phyloP scores from a whole-genome alignment of 2,888 invertebrate genomes.

The Nemotelus pantherinus region DNA sequence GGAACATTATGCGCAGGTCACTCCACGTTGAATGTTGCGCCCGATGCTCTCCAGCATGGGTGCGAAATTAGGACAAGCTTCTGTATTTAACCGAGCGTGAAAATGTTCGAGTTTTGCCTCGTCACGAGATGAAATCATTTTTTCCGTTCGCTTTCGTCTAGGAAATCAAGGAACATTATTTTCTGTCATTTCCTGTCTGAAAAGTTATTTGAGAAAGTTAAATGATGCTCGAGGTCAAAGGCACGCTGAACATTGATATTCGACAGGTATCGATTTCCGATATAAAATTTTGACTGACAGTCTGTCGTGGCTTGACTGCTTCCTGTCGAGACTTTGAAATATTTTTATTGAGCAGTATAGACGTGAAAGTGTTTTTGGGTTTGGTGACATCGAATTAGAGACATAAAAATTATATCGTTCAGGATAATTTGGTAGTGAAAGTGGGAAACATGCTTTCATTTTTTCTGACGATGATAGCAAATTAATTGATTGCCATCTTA shows the following conservation, averaged over 20 bases:
- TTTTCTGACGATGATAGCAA: too few relatives aligned
- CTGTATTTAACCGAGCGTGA: slow-evolving; percentile 29
- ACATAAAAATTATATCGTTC: too few relatives aligned
- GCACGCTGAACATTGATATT: background rate
- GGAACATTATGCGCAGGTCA: slow-evolving; percentile 27
- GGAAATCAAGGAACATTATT: slow-evolving; percentile 14
- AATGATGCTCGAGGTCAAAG: slow-evolving; percentile 14
- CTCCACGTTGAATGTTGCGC: too few relatives aligned
- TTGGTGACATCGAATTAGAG: too few relatives aligned
- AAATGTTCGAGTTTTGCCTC: slow-evolving; percentile 37
- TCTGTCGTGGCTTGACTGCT: background rate
- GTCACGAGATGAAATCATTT: slow-evolving; percentile 26
- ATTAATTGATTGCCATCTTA: too few relatives aligned
- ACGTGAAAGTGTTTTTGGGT: background rate
- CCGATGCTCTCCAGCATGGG: too few relatives aligned
- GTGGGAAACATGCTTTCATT: too few relatives aligned
- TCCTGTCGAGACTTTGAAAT: background rate
- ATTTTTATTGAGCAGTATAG: background rate
- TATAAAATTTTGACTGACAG: slow-evolving; percentile 29
- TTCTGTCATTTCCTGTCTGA: slow-evolving; percentile 40
- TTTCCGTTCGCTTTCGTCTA: slow-evolving; percentile 4
- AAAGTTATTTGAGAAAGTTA: slow-evolving; percentile 22
- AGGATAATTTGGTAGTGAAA: too few relatives aligned
- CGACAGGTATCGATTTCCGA: slow-evolving; percentile 39
- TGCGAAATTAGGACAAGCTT: slow-evolving; percentile 7